Conservation (phyloP, 2,113 vertebrate species). For the Acinonyx jubatus region DNA sequence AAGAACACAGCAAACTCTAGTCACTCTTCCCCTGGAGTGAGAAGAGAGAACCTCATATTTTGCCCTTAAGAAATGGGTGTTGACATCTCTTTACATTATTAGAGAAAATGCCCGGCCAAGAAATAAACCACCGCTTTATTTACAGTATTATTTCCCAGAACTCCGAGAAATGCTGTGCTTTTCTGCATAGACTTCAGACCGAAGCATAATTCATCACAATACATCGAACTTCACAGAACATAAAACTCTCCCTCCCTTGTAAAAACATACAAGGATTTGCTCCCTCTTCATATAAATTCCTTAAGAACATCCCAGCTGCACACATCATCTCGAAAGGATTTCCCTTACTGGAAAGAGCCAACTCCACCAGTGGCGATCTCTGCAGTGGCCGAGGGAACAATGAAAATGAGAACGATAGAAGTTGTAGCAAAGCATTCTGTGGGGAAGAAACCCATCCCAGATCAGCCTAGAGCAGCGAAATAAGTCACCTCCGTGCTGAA, state of each 20-base stretch:
- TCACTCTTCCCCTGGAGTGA: background rate
- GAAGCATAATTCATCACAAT: slow-evolving; percentile 59
- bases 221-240: slow-evolving; percentile 53
- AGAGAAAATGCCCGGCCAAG: slow-evolving; percentile 55
- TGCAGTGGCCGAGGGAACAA: background rate
- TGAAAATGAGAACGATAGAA: background rate
- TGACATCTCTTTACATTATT: slow-evolving; percentile 39
- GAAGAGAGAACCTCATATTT: background rate
- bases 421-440: background rate
- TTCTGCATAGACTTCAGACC: background rate
- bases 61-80: background rate
- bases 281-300: slow-evolving; percentile 29
- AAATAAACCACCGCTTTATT: slow-evolving; percentile 60
- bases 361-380: background rate
- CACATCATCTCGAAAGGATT: background rate
- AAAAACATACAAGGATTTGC: background rate
- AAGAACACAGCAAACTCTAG: background rate
- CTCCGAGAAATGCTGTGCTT: background rate
- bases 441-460: background rate
- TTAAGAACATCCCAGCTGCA: background rate
- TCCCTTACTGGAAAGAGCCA: background rate
- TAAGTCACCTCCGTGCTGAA: background rate
- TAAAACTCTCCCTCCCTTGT: slow-evolving; percentile 44
- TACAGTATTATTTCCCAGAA: slow-evolving; percentile 65
- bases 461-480: background rate